A percentile compares a stretch with the other conserved stretches of the same genome.
These are phyloP conservation scores for Chironomus tentans DNA, from an alignment of 2,888 invertebrate species.

Conservation along the genomic window DNA sequence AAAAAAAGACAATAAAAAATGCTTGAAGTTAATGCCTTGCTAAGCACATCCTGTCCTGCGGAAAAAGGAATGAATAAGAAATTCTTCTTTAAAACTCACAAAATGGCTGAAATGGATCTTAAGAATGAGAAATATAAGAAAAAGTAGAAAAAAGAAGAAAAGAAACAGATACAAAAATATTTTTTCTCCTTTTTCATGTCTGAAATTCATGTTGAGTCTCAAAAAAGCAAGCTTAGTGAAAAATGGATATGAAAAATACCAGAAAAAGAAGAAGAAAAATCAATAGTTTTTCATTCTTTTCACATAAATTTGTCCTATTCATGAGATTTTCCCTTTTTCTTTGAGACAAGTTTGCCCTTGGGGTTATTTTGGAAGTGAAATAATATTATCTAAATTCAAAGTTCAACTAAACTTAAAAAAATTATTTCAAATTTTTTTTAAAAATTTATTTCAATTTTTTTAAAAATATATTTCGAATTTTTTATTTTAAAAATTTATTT, in stretches of 20 bases:
- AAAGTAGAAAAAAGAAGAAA: neutral
- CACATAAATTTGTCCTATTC: neutral
- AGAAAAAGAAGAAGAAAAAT: constrained; percentile 3
- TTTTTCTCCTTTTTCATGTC: neutral
- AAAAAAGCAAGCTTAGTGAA: constrained; percentile 19
- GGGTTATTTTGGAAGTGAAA: no score
- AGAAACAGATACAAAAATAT: neutral
- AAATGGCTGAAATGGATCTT: neutral
- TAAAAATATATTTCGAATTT: no score
- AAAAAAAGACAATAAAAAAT: neutral
- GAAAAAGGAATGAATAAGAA: neutral
- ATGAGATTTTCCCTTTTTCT: neutral
- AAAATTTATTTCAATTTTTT: no score
- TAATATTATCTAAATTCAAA: no score
- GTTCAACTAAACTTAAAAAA: no score
- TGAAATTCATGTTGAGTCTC: constrained; percentile 8
- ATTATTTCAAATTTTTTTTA: no score
- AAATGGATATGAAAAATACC: constrained; percentile 5
- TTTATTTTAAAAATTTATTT: no score
- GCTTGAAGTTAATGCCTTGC: neutral
- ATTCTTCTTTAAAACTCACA: neutral
- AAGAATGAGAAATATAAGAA: neutral
- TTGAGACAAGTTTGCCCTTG: no score
- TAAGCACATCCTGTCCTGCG: neutral
- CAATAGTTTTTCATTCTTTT: constrained; percentile 14